Percentiles rank a stretch among this genome's conserved stretches.
Evolutionary conservation across 2,888 invertebrate species (phyloP).

Genomic region (Frankliniella intonsa): DNA sequence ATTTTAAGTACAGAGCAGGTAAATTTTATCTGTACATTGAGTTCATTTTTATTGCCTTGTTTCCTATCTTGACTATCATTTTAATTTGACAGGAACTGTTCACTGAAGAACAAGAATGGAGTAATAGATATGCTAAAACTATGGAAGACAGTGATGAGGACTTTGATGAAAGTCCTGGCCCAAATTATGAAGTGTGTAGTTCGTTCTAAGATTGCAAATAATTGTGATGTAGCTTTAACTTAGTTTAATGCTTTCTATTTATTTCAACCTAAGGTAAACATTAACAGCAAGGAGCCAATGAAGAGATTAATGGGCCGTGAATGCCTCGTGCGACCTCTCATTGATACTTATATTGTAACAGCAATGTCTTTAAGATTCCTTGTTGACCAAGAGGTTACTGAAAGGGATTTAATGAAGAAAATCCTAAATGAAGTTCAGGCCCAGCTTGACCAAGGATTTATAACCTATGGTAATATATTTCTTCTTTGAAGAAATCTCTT

Average conservation of each 20-base stretch:
- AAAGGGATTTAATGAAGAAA: slow-evolving; percentile 62
- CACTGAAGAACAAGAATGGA: slow-evolving; percentile 54
- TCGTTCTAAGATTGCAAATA: neutral
- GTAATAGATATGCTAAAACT: slow-evolving; percentile 51
- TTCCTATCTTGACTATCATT: slow-evolving; percentile 32
- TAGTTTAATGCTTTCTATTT: neutral
- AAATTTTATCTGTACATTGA: slow-evolving; percentile 25
- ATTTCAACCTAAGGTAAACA: neutral
- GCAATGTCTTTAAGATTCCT: slow-evolving; percentile 56
- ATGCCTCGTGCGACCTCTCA: slow-evolving; percentile 60
- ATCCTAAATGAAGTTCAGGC: slow-evolving; percentile 62
- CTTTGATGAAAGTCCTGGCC: slow-evolving; percentile 34
- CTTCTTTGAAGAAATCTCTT: slow-evolving; percentile 27
- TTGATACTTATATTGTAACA: slow-evolving; percentile 69
- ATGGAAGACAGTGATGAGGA: slow-evolving; percentile 50
- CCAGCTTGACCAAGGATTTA: slow-evolving; percentile 55
- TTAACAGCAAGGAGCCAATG: neutral
- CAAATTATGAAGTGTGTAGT: slow-evolving; percentile 29
- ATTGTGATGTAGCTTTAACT: neutral
- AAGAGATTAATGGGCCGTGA: neutral
- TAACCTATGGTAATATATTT: slow-evolving; percentile 57
- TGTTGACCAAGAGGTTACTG: slow-evolving; percentile 55
- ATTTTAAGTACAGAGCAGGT: slow-evolving; percentile 47
- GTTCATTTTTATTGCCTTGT: slow-evolving; percentile 35
- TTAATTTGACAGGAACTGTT: slow-evolving; percentile 40